These are phyloP conservation scores for Kobus ellipsiprymnus DNA, from an alignment of 2,113 vertebrate species.

Conservation along the genomic window DNA sequence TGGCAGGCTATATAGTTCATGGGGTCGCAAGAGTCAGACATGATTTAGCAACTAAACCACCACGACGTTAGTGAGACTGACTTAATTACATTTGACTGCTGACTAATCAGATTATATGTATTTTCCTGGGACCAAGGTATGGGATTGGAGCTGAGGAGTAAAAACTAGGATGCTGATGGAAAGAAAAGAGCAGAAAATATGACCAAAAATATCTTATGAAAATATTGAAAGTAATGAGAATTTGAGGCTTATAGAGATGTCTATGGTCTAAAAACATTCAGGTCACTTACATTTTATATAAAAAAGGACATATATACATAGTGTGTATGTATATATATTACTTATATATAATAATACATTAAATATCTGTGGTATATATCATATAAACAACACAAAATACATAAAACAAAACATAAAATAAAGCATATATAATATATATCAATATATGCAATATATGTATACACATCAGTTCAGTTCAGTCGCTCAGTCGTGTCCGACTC, in stretches of 20 bases:
- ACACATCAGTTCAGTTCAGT: background rate
- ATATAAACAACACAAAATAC: background rate
- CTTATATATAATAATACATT: background rate
- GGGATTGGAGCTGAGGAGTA: background rate
- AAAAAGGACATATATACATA: background rate
- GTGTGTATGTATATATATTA: background rate
- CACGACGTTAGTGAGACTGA: background rate
- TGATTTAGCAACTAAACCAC: background rate
- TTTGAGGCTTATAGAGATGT: background rate
- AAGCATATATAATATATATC: background rate
- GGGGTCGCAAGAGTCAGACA: fast-evolving
- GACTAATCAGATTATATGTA: background rate
- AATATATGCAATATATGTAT: background rate
- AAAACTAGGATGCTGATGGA: background rate
- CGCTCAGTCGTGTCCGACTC: no score
- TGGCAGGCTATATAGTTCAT: background rate
- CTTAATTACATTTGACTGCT: background rate
- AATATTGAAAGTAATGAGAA: background rate
- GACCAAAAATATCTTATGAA: background rate
- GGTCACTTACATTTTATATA: background rate
- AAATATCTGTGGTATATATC: no score
- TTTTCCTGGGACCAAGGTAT: background rate
- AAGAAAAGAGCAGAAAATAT: background rate
- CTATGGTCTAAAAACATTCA: background rate
- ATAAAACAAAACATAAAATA: background rate